Evolutionary conservation across 2,797 vertebrate species (phyloP).

Genomic region (Falco rusticolus): DNA sequence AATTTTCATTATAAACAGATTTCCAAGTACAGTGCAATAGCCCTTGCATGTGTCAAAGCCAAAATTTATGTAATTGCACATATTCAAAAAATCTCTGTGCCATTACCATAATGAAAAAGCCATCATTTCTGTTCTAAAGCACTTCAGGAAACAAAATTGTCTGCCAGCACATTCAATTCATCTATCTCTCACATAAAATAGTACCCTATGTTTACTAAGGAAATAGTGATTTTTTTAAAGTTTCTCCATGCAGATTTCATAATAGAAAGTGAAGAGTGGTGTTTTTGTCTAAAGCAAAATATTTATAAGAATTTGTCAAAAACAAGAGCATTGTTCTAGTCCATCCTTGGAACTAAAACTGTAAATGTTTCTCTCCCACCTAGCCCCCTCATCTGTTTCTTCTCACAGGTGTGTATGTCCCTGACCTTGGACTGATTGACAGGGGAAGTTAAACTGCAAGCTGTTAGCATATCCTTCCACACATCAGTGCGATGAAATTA

Average conservation of each 20-base stretch:
- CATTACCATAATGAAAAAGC: conserved; percentile 61
- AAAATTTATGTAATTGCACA: conserved; percentile 56
- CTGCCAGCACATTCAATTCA: conserved; percentile 45
- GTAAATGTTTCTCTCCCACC: not conserved
- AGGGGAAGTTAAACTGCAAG: not conserved
- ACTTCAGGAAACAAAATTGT: conserved; percentile 56
- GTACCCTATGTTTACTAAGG: conserved; percentile 2
- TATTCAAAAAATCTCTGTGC: conserved; percentile 41
- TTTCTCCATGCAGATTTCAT: not conserved
- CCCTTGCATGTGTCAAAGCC: conserved; percentile 30
- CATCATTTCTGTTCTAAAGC: conserved; percentile 61
- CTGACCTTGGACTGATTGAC: not conserved
- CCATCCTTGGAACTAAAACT: conserved; percentile 3
- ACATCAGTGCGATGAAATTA: not conserved
- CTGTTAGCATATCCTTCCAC: not conserved
- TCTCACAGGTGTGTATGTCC: not conserved
- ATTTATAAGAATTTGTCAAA: conserved; percentile 34
- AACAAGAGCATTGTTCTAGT: not conserved
- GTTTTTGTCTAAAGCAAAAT: conserved; percentile 16
- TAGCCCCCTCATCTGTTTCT: not conserved
- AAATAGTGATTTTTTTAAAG: conserved; percentile 1
- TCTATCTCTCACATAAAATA: conserved; percentile 60
- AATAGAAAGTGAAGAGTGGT: conserved; percentile 3
- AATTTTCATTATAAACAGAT: not conserved
- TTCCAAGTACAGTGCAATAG: conserved; percentile 3